These are phyloP conservation scores for Dendrolimus punctatus DNA, from an alignment of 1,140 invertebrate genomes.

Conservation along the genomic window DNA sequence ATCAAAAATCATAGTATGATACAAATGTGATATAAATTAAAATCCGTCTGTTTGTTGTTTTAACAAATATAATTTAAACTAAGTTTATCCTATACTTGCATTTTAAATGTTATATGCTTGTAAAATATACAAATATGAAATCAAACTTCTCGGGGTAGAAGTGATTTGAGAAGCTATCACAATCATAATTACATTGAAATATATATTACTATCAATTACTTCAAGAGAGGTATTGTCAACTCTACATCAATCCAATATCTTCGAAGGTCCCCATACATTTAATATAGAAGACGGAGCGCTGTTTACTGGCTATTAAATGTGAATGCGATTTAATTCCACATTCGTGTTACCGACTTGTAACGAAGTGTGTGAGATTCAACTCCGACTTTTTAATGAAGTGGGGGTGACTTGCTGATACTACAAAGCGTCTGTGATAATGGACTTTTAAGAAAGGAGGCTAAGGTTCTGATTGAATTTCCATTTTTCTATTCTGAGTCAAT, in stretches of 20 bases:
- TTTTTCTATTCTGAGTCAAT: too few species aligned
- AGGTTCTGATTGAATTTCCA: too few species aligned
- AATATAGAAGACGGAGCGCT: conserved; percentile 52
- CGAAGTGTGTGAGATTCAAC: conserved; percentile 31
- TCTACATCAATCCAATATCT: conserved; percentile 38
- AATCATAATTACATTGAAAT: background rate
- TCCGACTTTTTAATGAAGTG: conserved; percentile 34
- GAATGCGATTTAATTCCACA: conserved; percentile 60
- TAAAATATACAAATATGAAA: background rate
- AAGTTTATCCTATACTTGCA: background rate
- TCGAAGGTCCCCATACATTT: conserved; percentile 44
- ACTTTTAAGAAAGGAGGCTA: too few species aligned
- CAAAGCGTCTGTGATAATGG: conserved; percentile 1
- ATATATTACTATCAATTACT: conserved; percentile 10
- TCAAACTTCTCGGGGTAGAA: background rate
- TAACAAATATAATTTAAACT: background rate
- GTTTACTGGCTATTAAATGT: conserved; percentile 60
- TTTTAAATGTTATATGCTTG: background rate
- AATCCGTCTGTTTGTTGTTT: too few species aligned
- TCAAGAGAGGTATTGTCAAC: conserved; percentile 11
- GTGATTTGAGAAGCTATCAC: background rate
- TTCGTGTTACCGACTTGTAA: conserved; percentile 34
- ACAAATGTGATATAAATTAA: too few species aligned
- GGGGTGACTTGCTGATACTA: conserved; percentile 18
- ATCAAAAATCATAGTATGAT: too few species aligned